Percentiles rank a stretch among this genome's conserved stretches.
Evolutionary conservation across 2,888 invertebrate genomes (phyloP).

Genomic region (Plusia festucae): DNA sequence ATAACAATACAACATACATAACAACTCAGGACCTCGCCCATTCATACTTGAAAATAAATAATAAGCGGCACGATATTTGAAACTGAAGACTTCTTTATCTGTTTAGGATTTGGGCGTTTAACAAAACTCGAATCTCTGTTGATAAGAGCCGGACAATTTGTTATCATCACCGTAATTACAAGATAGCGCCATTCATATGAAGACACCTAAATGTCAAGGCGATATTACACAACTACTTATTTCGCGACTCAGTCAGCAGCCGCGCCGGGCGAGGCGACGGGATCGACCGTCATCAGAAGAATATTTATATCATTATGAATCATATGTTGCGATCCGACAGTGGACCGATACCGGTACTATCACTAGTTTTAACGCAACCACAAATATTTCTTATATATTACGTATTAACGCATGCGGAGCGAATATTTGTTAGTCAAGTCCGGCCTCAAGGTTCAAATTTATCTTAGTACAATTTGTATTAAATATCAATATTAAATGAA

Average conservation of each 20-base stretch:
- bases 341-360: not conserved
- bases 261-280: not conserved
- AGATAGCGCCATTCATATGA: not conserved
- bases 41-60: too few relatives aligned
- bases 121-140: not conserved
- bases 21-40: too few relatives aligned
- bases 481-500: too few relatives aligned
- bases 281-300: not conserved
- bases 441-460: too few relatives aligned
- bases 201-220: slow-evolving; percentile 50
- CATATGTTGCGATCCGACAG: slow-evolving; percentile 16
- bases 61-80: not conserved
- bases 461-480: too few relatives aligned
- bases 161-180: not conserved
- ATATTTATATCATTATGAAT: slow-evolving; percentile 38
- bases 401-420: too few relatives aligned
- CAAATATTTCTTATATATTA: too few relatives aligned
- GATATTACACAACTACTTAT: slow-evolving; percentile 29
- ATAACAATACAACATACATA: too few relatives aligned
- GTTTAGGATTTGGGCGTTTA: not conserved
- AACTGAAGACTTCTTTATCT: not conserved
- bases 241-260: slow-evolving; percentile 12
- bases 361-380: slow-evolving; percentile 15
- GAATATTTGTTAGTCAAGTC: too few relatives aligned
- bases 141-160: not conserved